Conservation (phyloP, 2,113 vertebrate genomes). For the Arizona elegans region DNA sequence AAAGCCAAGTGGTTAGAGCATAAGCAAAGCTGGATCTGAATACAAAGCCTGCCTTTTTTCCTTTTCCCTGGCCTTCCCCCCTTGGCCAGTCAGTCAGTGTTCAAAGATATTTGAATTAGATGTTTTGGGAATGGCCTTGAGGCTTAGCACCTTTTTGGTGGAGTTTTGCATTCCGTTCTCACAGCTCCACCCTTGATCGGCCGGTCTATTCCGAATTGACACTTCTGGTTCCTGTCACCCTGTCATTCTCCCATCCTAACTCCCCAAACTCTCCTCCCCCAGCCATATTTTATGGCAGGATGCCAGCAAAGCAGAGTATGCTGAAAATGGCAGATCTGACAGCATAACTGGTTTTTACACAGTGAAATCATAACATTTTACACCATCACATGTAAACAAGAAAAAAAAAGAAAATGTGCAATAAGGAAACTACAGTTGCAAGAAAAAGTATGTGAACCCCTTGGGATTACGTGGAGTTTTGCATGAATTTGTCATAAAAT, state of each 20-base stretch:
- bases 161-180: neutral
- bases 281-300: neutral
- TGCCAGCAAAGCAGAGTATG: neutral
- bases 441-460: too few species aligned
- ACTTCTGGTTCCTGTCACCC: neutral
- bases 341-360: neutral
- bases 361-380: neutral
- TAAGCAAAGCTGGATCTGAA: neutral
- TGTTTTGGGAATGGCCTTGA: neutral
- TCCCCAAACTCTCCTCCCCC: neutral
- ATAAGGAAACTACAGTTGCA: neutral
- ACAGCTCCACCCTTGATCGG: neutral
- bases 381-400: conserved; percentile 12
- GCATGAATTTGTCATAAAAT: too few species aligned
- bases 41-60: neutral
- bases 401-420: neutral
- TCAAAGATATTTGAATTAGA: neutral
- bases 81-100: neutral
- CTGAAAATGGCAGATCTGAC: neutral
- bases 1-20: neutral
- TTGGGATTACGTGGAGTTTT: too few species aligned
- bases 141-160: neutral
- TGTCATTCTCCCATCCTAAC: neutral
- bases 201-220: neutral
- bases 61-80: neutral